Base-by-base conservation (phyloP, 1,140 invertebrate species). In the Lasaia peninsularis region DNA sequence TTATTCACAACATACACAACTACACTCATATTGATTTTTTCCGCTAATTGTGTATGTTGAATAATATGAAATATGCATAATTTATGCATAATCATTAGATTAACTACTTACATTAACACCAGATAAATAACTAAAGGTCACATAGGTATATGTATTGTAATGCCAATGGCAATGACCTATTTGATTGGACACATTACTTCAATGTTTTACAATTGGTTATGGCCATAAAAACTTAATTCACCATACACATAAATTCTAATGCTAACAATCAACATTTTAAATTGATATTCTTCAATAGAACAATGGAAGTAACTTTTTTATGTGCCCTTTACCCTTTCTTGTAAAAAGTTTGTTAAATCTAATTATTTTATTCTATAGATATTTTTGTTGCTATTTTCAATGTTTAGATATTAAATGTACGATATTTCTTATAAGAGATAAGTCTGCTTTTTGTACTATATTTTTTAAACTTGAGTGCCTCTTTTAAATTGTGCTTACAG, bases 141-240 rank as follows among this genome's bases (percentile, higher is more conserved):
- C n/a, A 62, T 56, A 52, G n/a, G 16, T n/a, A 54, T 61, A 59
- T 48, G 20, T 56, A 33, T 14, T 62, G 52, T 59, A 63, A 56
- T 48, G 37, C 12, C 8, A 56, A 52, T 69, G 68, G 62, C 73
- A 79, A 67, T 81, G 76, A 79, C 73, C 78, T 61, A 68, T 71
- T 63, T 78, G 65, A 73, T 73, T 69, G 51, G 60, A 60, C 59
- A 73, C 61, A 71, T 69, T 71, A 63, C 63, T 64, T 75, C 65
- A 78, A 73, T 70, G 67, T 60, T 63, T 71, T 52, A 59, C 72
- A 78, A 78, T 80, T 78, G 71, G 69, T 66, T 55, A 59, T 34
- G 66, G 60, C 60, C 59, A 65, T 71, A 66, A 75, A 67, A 68
- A 67, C 61, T 62, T 62, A 65, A 66, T 48, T 48, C 20, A 60